phyloP scores from a whole-genome alignment of 2,888 invertebrate species.

The Quadroppia sp. region DNA sequence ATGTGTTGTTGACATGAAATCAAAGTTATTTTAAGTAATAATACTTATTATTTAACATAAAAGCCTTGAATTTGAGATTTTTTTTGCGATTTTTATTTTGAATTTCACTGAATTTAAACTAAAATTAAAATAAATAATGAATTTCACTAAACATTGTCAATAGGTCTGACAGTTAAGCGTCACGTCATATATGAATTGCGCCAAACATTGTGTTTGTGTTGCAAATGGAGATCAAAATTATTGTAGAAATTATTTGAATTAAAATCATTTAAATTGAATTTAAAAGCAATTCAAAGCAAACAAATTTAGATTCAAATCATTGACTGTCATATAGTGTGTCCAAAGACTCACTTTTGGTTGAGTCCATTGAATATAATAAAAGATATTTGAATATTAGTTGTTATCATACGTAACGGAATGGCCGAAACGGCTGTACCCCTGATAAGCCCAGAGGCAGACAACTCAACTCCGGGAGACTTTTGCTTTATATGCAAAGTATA shows the following conservation, averaged over 20 bases:
- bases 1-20: too few relatives aligned
- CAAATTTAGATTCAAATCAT: neutral
- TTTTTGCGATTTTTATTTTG: too few relatives aligned
- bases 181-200: too few relatives aligned
- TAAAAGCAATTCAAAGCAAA: neutral
- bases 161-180: too few relatives aligned
- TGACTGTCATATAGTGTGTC: neutral
- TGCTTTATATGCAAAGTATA: constrained; percentile 17
- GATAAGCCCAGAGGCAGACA: neutral
- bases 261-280: neutral
- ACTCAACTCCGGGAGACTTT: constrained; percentile 3
- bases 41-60: too few relatives aligned
- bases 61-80: too few relatives aligned
- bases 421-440: constrained; percentile 16
- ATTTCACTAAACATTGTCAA: too few relatives aligned
- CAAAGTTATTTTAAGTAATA: too few relatives aligned
- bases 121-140: too few relatives aligned
- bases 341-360: neutral
- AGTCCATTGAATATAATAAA: neutral
- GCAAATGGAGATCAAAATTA: constrained; percentile 28
- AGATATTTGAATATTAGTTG: neutral
- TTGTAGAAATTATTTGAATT: constrained; percentile 8
- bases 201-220: neutral
- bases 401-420: constrained; percentile 9
- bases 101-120: too few relatives aligned